Conservation (phyloP, 1,140 invertebrate genomes). For the Drosophila suzukii region DNA sequence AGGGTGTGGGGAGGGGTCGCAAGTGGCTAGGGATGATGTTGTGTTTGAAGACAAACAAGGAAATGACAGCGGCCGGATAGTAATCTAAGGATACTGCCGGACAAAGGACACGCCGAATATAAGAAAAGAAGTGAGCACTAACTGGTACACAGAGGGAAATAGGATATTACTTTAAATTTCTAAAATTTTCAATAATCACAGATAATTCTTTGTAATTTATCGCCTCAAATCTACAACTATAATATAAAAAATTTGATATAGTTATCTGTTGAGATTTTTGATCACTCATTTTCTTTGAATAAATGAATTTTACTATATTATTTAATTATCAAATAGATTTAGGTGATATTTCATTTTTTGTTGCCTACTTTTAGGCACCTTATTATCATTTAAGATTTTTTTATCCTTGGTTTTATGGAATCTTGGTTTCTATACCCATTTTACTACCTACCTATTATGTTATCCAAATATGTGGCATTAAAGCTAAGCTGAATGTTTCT, state of each 20-base stretch:
- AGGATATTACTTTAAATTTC: background rate
- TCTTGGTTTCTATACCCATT: no score
- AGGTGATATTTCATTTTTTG: background rate
- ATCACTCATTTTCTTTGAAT: no score
- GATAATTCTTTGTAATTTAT: no score
- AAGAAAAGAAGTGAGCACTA: conserved; percentile 25
- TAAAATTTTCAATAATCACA: no score
- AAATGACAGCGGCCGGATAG: conserved; percentile 62
- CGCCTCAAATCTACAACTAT: no score
- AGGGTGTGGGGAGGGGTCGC: background rate
- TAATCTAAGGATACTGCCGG: conserved; percentile 38
- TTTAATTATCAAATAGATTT: background rate
- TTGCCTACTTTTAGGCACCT: background rate
- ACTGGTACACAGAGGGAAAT: background rate
- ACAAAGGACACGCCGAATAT: conserved; percentile 43
- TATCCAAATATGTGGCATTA: background rate
- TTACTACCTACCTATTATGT: no score
- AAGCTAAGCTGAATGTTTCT: background rate
- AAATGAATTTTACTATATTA: background rate
- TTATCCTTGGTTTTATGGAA: no score
- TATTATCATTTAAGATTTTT: background rate
- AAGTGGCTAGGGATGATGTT: conserved; percentile 38
- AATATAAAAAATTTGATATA: no score
- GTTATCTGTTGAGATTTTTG: no score
- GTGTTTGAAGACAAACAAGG: conserved; percentile 58